These are phyloP conservation scores for Leptogaster cylindrica DNA, from an alignment of 2,888 invertebrate species.

Conservation along the genomic window DNA sequence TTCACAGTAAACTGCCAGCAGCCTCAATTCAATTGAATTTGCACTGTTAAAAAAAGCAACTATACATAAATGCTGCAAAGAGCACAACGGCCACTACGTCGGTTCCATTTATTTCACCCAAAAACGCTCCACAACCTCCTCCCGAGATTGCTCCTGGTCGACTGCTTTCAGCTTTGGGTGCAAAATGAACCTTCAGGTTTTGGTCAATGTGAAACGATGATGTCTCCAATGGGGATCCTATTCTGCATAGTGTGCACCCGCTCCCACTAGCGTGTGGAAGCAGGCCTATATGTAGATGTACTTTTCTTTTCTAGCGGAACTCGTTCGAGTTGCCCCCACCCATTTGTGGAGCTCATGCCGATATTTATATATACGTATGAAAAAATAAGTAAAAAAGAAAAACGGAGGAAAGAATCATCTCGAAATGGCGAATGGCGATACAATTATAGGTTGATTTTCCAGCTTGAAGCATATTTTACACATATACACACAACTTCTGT, in stretches of 20 bases:
- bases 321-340: too few species aligned
- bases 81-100: constrained; percentile 32
- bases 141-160: constrained; percentile 32
- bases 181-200: constrained; percentile 25
- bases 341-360: constrained; percentile 14
- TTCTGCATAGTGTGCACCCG: too few species aligned
- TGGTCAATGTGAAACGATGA: too few species aligned
- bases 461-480: too few species aligned
- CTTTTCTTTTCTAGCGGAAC: too few species aligned
- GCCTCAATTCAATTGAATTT: constrained; percentile 18
- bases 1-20: constrained; percentile 13
- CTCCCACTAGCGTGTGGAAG: too few species aligned
- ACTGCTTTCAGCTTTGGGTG: constrained; percentile 31
- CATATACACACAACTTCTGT: too few species aligned
- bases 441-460: too few species aligned
- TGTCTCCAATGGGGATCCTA: too few species aligned
- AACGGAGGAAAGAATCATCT: too few species aligned
- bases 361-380: constrained; percentile 34
- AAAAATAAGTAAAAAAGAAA: constrained; percentile 19
- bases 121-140: constrained; percentile 36
- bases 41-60: constrained; percentile 24
- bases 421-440: too few species aligned
- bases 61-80: constrained; percentile 23
- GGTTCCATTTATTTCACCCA: constrained; percentile 30
- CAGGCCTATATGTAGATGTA: too few species aligned